Base-by-base conservation (phyloP, 2,888 invertebrate genomes). In the Theretra japonica region DNA sequence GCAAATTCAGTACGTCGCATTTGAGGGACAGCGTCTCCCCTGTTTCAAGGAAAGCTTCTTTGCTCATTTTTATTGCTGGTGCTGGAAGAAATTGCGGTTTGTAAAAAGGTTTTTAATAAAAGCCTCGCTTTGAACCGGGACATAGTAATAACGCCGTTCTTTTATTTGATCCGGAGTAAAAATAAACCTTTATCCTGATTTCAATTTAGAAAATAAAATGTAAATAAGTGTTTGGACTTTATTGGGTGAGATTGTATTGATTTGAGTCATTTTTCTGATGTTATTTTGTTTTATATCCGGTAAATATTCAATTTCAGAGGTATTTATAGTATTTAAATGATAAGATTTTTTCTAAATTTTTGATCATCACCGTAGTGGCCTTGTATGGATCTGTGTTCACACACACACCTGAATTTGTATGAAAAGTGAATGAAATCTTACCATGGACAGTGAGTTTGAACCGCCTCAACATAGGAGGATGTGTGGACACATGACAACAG, bases 401-500 rank as follows among this genome's bases (percentile, higher is more conserved):
- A n/a, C n/a, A n/a, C n/a, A n/a, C n/a, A n/a, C n/a, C n/a, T n/a
- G n/a, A n/a, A n/a, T n/a, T n/a, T n/a, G n/a, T n/a, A n/a, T n/a
- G n/a, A n/a, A n/a, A n/a, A n/a, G n/a, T n/a, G n/a, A n/a, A n/a
- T n/a, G n/a, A n/a, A 23, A 73, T 88, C 92, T 92, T 79, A 95
- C 94, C 86, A 78, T 94, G 88, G 3, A 95, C 93, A 62, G 84
- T 88, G 0, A 95, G 79, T 70, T 88, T 87, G 71, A 92, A 90
- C 69, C 91, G 80, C 73, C 88, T 87, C 75, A 94, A 76, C 92
- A 94, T 91, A 0, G 94, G 94, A 3, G 94, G 94, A 74, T 95
- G 93, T 1, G 94, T 94, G 2, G 94, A 94, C 25, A 95, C 92
- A 69, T 94, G 94, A 69, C 94, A 95, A 77, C 94, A 92, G 76